Evolutionary conservation across 2,888 invertebrate genomes (phyloP).

Genomic region (Caenorhabditis sulstoni): DNA sequence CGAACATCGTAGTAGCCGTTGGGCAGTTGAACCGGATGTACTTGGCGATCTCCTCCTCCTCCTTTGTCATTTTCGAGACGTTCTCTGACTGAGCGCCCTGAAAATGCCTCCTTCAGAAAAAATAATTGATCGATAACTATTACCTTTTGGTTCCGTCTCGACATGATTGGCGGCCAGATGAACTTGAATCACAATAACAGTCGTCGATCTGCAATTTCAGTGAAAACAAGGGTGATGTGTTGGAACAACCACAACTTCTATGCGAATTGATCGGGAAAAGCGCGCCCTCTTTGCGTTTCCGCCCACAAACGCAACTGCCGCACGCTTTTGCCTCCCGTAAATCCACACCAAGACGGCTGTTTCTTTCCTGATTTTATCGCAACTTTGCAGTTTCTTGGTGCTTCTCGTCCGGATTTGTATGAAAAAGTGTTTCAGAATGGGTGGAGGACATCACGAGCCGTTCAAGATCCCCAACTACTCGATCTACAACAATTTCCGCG

Average conservation of each 20-base stretch:
- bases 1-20: constrained; percentile 94
- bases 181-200: constrained; percentile 5
- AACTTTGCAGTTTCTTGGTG: constrained; percentile 14
- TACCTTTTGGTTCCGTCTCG: constrained; percentile 44
- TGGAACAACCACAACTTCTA: constrained; percentile 42
- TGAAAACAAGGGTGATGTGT: constrained; percentile 19
- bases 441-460: constrained; percentile 74
- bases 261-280: constrained; percentile 44
- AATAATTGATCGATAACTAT: constrained; percentile 5
- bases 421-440: constrained; percentile 61
- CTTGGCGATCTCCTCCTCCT: constrained; percentile 92
- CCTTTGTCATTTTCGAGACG: constrained; percentile 53
- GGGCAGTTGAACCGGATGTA: constrained; percentile 95
- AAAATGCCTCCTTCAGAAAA: neutral
- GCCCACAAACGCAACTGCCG: constrained; percentile 21
- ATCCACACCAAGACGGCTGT: constrained; percentile 42
- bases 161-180: constrained; percentile 18
- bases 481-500: constrained; percentile 76
- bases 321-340: constrained; percentile 44
- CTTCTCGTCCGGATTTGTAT: constrained; percentile 3
- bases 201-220: constrained; percentile 7
- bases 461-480: constrained; percentile 77
- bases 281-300: constrained; percentile 40
- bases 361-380: no score
- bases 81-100: constrained; percentile 43